Evolutionary conservation across 2,113 vertebrate species (phyloP).

Genomic region (Ibidorhyncha struthersii): DNA sequence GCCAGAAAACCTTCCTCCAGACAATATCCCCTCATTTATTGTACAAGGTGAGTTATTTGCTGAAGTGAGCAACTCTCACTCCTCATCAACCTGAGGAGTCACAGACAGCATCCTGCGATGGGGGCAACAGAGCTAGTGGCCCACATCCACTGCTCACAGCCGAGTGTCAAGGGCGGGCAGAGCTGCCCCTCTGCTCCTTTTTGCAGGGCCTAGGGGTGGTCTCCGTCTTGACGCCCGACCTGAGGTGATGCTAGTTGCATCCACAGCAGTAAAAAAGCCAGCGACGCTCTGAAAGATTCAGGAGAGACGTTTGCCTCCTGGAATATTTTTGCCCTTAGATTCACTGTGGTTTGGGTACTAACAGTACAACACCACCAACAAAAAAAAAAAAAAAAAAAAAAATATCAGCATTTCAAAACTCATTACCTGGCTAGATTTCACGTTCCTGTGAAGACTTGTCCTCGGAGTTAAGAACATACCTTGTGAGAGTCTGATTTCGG

Average conservation of each 20-base stretch:
- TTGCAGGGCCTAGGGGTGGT: too few species aligned
- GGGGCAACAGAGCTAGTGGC: too few species aligned
- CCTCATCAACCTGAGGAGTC: too few species aligned
- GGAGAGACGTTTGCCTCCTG: not conserved
- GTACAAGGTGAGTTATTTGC: not conserved
- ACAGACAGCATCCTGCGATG: too few species aligned
- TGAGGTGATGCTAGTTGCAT: not conserved
- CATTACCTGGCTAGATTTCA: not conserved
- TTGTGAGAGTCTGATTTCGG: not conserved
- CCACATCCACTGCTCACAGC: not conserved
- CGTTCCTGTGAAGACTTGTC: not conserved
- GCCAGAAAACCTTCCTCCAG: not conserved
- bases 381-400: too few species aligned
- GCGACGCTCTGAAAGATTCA: not conserved
- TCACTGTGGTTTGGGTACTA: not conserved
- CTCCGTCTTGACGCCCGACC: not conserved
- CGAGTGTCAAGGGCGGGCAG: rapidly evolving
- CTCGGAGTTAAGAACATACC: not conserved
- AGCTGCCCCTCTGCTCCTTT: not conserved
- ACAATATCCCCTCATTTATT: not conserved
- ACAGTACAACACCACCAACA: not conserved
- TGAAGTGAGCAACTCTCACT: not conserved
- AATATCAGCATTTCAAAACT: not conserved
- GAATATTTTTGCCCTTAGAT: not conserved
- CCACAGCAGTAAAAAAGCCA: not conserved